phyloP scores from a whole-genome alignment of 30 jellyfish, hydroid and myxozoan genomes.

The Chironex yamaguchii region DNA sequence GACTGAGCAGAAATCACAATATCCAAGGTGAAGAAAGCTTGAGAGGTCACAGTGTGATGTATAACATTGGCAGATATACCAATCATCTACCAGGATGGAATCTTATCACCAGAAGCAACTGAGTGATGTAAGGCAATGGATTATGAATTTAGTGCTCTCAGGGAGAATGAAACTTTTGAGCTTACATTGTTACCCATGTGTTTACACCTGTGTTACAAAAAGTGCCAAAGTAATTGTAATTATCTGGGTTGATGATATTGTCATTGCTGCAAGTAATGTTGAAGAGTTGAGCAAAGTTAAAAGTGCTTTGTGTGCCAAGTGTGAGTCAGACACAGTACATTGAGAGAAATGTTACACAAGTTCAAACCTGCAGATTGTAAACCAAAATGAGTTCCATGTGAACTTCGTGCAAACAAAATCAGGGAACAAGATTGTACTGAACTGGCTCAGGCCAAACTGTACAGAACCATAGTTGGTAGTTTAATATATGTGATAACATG shows the following conservation, averaged over 20 bases:
- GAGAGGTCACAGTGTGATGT: no score
- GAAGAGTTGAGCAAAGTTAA: not conserved
- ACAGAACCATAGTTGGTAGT: no score
- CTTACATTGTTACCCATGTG: not conserved
- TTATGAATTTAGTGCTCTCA: constrained; percentile 13
- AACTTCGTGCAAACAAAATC: no score
- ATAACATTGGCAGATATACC: constrained; percentile 29
- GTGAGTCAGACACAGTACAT: constrained; percentile 6
- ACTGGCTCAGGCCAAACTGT: no score
- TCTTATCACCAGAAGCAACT: no score
- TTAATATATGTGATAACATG: no score
- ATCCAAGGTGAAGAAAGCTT: no score
- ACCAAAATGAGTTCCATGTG: constrained; percentile 69
- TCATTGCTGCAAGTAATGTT: constrained; percentile 40
- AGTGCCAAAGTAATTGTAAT: constrained; percentile 1
- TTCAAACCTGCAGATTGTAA: constrained; percentile 56
- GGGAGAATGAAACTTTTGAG: constrained; percentile 4
- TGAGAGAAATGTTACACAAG: not conserved
- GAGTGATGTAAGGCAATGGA: constrained; percentile 41
- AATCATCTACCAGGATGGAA: constrained; percentile 14
- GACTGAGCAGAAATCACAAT: no score
- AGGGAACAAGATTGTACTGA: no score
- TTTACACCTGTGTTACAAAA: constrained; percentile 7
- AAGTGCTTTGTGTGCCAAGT: not conserved
- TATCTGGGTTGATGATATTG: constrained; percentile 74